phyloP scores from a whole-genome alignment of 2,113 vertebrate species.

The Eudyptes chrysolophus region DNA sequence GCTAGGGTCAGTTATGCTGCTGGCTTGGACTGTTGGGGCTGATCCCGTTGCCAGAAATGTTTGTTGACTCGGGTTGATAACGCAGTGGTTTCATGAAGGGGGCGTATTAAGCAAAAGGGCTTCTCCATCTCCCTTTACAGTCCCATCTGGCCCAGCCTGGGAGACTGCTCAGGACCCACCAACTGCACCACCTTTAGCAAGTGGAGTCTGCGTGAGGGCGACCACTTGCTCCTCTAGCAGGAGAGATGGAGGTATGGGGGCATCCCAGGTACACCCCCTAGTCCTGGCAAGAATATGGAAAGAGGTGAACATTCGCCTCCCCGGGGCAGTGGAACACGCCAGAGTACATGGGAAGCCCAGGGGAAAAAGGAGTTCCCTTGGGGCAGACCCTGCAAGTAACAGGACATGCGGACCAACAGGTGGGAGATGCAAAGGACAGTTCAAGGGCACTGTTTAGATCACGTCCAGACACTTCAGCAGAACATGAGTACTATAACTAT shows the following conservation, averaged over 20 bases:
- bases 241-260: background rate
- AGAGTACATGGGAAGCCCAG: background rate
- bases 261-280: background rate
- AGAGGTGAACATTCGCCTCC: background rate
- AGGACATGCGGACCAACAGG: background rate
- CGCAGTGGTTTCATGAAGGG: background rate
- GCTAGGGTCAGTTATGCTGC: background rate
- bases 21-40: background rate
- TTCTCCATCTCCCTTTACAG: background rate
- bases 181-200: background rate
- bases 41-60: background rate
- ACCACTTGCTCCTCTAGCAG: background rate
- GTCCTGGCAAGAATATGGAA: background rate
- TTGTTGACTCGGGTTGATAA: background rate
- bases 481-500: background rate
- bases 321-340: rapidly evolving
- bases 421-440: background rate
- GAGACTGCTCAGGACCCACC: background rate
- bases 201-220: rapidly evolving
- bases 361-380: background rate
- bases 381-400: background rate
- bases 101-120: background rate
- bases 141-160: background rate
- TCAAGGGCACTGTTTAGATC: background rate
- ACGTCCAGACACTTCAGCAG: background rate